phyloP scores from a whole-genome alignment of 2,888 invertebrate species.

The Ashinkailepas kermadecensis region DNA sequence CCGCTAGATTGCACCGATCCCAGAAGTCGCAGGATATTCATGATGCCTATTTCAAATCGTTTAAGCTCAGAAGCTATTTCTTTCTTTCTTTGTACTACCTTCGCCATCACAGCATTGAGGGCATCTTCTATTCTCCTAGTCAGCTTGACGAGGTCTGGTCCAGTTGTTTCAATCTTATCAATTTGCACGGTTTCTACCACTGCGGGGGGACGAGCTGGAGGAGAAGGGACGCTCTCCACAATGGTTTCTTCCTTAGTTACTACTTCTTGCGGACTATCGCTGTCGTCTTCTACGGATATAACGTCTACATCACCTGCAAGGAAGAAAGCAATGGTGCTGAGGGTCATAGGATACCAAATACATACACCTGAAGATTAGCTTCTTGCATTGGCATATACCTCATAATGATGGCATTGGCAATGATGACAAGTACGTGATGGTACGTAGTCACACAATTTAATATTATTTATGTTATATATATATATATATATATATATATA shows the following conservation, averaged over 20 bases:
- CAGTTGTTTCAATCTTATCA: background rate
- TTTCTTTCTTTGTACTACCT: constrained; percentile 15
- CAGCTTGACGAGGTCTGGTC: constrained; percentile 9
- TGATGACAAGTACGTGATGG: background rate
- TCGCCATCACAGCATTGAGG: background rate
- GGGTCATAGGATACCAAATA: background rate
- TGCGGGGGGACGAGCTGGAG: background rate
- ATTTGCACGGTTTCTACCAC: background rate
- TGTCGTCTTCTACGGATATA: background rate
- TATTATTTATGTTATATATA: constrained; percentile 11
- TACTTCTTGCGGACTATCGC: background rate
- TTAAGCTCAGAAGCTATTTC: background rate
- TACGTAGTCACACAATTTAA: constrained; percentile 20
- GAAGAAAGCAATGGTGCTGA: background rate
- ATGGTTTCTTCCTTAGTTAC: constrained; percentile 5
- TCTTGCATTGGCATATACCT: background rate
- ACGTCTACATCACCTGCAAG: background rate
- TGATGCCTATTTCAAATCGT: background rate
- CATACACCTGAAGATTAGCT: background rate
- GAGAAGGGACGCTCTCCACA: background rate
- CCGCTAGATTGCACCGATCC: background rate
- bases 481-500: constrained; percentile 18
- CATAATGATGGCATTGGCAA: no score
- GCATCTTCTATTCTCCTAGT: background rate
- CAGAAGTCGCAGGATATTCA: background rate